These are phyloP conservation scores for Tamandua tetradactyla DNA, from an alignment of 2,797 vertebrate genomes.

Conservation along the genomic window DNA sequence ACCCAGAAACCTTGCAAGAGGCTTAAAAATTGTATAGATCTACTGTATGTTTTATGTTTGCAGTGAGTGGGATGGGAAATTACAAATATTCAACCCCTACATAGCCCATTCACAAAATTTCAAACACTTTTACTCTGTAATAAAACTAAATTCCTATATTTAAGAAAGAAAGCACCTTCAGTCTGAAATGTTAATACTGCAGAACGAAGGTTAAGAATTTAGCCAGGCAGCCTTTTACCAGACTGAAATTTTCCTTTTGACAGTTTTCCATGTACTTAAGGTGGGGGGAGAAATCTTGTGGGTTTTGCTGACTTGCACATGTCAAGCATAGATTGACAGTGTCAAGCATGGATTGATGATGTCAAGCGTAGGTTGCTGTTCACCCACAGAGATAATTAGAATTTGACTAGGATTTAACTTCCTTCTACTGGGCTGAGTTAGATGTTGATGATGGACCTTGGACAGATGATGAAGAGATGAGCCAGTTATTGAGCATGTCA, in stretches of 20 bases:
- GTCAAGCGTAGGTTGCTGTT: too few species aligned
- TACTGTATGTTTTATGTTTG: background rate
- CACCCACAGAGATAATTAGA: background rate
- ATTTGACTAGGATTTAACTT: background rate
- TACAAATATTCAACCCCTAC: background rate
- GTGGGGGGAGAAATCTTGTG: background rate
- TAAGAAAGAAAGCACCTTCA: background rate
- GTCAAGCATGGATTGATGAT: too few species aligned
- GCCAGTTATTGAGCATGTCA: background rate
- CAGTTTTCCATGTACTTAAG: background rate
- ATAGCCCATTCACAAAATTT: background rate
- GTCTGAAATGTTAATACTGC: slow-evolving; percentile 25
- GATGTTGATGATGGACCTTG: background rate
- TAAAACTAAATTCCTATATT: slow-evolving; percentile 26
- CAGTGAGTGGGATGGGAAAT: background rate
- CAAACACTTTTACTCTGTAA: background rate
- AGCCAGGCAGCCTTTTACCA: background rate
- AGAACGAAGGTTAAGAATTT: slow-evolving; percentile 9
- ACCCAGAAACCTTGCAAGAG: background rate
- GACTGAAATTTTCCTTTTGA: background rate
- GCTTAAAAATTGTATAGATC: background rate
- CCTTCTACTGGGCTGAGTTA: background rate
- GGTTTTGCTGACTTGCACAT: background rate
- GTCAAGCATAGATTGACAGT: background rate
- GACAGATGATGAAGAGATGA: background rate